These are phyloP conservation scores for Dilophus febrilis DNA, from an alignment of 2,888 invertebrate genomes.

Conservation along the genomic window DNA sequence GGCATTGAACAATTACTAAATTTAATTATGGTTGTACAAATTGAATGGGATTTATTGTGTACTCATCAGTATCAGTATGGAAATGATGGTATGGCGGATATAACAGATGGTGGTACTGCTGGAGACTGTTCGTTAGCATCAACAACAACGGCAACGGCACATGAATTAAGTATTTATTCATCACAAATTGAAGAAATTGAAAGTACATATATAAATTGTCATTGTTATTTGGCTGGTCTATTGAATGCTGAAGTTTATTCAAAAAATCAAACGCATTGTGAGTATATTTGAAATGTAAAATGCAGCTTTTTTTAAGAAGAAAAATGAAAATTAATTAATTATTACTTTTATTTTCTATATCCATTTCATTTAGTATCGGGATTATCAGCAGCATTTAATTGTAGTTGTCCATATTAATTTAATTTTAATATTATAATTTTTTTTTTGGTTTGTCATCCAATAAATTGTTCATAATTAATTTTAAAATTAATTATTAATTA, in stretches of 20 bases:
- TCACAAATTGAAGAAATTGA: slow-evolving; percentile 25
- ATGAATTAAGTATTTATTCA: neutral
- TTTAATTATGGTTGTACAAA: slow-evolving; percentile 21
- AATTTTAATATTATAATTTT: too few species aligned
- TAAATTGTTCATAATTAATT: too few species aligned
- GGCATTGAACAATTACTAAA: slow-evolving; percentile 23
- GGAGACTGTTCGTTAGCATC: slow-evolving; percentile 15
- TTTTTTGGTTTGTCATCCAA: too few species aligned
- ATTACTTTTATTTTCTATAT: neutral
- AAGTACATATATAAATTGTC: slow-evolving; percentile 24
- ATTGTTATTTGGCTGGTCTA: slow-evolving; percentile 22
- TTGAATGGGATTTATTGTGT: slow-evolving; percentile 20
- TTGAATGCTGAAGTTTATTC: slow-evolving; percentile 21
- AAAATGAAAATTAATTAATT: neutral
- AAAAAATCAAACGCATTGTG: slow-evolving; percentile 18
- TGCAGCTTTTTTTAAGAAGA: neutral
- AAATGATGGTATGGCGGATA: slow-evolving; percentile 11
- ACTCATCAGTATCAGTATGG: slow-evolving; percentile 8
- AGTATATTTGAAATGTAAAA: slow-evolving; percentile 9
- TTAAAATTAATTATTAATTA: too few species aligned
- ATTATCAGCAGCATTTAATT: slow-evolving; percentile 21
- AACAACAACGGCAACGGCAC: neutral
- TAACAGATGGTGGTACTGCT: slow-evolving; percentile 7
- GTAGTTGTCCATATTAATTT: slow-evolving; percentile 20
- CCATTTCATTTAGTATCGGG: slow-evolving; percentile 20